Base-by-base conservation (phyloP, 1,140 invertebrate genomes). In the Leptopilina boulardi region DNA sequence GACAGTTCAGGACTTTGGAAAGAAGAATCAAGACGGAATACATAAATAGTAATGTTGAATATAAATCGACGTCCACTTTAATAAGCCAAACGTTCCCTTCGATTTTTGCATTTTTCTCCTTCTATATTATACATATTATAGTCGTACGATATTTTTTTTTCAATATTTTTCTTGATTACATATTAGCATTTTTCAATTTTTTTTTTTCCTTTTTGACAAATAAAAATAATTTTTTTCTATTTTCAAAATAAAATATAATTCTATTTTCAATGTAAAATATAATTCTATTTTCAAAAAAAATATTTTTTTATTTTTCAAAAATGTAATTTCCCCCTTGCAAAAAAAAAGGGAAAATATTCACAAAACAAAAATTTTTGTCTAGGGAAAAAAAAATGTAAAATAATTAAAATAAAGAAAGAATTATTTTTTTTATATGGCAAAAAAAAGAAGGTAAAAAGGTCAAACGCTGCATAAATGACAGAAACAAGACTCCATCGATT, bases 21-120 rank as follows among this genome's bases (percentile, higher is more conserved):
- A 80, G 79, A 81, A 78, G 77, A 79, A 76, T 80, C 77, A 80
- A 83, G 76, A 44, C 41, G 34, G 77, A 82, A 83, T 83, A 77
- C 76, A 83, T 81, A 81, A 81, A 83, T 83, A 83, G 78, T 80
- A 83, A 83, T 83, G 34, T 38, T n/a, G 77, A 78, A 76, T 78
- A 81, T 83, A 78, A 81, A 83, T 81, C 77, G 77, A 80, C 76
- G 76, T 75, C 75, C 70, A 74, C 15, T 80, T 78, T 83, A 79
- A 83, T 83, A 83, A 83, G 81, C 81, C 79, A 72, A 51, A 51
- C 47, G 47, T 73, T 78, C 72, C 79, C 76, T 76, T 41, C 47
- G 75, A 71, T 77, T 51, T n/a, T 77, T 77, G 77, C 80, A 78
- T 78, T 21, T 23, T 80, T 77, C 73, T 54, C 23, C 54, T n/a